Base-by-base conservation (phyloP, 2,797 vertebrate genomes). In the Paratrypauchen microcephalus region DNA sequence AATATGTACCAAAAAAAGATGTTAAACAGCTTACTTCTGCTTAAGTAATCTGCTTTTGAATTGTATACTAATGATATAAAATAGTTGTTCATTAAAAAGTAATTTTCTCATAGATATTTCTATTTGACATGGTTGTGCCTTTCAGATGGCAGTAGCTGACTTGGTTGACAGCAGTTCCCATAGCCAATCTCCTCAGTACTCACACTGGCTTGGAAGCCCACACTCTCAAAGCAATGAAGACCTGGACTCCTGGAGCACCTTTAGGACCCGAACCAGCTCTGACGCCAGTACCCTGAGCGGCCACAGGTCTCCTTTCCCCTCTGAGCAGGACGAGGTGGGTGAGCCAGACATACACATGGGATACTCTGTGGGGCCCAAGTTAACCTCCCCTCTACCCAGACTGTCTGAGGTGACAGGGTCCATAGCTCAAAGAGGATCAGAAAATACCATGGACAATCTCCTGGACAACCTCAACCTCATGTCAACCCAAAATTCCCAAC, bases 131-230 rank as follows among this genome's bases (percentile, higher is more conserved):
- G 1, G 23, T 28, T 48, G 21, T 73, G 19, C 73, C 36, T 63
- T 73, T 79, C 68, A 94, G 91, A 80, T 92, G 68, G 90, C 95
- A 41, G 90, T 96, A 13, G 96, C 98, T 75, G 89, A 95, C 28
- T 94, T 92, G 18, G 89, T 94, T 63, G 97, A 98, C 5, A 94
- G 92, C 16, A 94, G 91, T 11, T 92, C 94, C 1, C 94, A 94
- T 77, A 98, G 97, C 77, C 96, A 96, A 0, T 93, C 95, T 5
- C 93, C 96, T 0, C 97, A 96, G 85, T 99, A 97, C 86, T 90
- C 97, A 0, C 96, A 96, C 74, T 99, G 97, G 97, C 94, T 97
- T 7, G 96, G 96, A 8, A 99, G 98, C 76, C 97, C 98, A n/a
- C 96, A 94, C 87, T 96, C 96, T 60, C 98, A 97, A 88, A 97